Base-by-base conservation (phyloP, 2,888 invertebrate species). In the Peribatodes rhomboidaria region DNA sequence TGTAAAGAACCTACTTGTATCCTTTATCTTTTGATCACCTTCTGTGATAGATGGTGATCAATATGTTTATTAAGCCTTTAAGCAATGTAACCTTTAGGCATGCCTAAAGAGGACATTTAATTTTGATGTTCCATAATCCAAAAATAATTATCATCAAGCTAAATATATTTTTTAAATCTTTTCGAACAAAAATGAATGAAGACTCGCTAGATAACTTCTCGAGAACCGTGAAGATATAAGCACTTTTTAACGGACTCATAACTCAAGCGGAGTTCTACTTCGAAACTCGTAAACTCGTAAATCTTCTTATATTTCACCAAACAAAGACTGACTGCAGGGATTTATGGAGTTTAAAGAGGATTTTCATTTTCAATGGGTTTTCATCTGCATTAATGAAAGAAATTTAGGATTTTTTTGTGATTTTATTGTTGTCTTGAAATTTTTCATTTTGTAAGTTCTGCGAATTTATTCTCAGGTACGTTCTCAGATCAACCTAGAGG, bases 221-320 rank as follows among this genome's bases (percentile, higher is more conserved):
- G 62, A 64, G 61, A 55, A 46, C 58, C 20, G 54, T 50, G 63
- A 66, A 65, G 64, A 71, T 67, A 67, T 61, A 72, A 72, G 67
- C 60, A 65, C 65, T 67, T 68, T 72, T 71, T 62, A 73, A 71
- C 54, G 47, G 50, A 68, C 39, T 61, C 69, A 71, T 73, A 71
- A 71, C 64, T 71, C 67, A 71, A 62, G 55, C 60, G 63, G 67
- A 71, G 66, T 71, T 69, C 49, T 55, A 52, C 52, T 67, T 67
- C 55, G 64, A 62, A 71, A 67, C 63, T 71, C 73, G 52, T 71
- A 62, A 71, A 67, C 63, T 71, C 73, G 52, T 71, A 71, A 71
- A 73, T 74, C 68, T 68, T 66, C 42, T 47, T 59, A 20, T 61
- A 67, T 68, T 63, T 64, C 54, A 57, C 54, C 65, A 72, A 69